These are phyloP conservation scores for Taphrorychus bicolor DNA, from an alignment of 2,888 invertebrate species.

Conservation along the genomic window DNA sequence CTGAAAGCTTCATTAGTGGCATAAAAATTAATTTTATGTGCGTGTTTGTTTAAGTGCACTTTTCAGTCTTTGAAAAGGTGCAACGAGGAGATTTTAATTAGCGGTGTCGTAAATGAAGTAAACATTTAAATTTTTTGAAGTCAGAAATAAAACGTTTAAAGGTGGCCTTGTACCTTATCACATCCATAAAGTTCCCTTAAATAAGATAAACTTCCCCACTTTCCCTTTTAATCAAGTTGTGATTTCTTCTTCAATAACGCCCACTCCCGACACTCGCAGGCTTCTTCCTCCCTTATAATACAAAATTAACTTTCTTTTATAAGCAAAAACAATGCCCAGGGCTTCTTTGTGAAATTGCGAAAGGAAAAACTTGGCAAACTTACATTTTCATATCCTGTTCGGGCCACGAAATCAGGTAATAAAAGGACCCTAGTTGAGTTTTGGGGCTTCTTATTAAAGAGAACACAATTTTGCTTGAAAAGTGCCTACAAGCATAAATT, in stretches of 20 bases:
- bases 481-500: too few relatives aligned
- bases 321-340: background rate
- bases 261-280: background rate
- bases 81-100: too few relatives aligned
- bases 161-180: too few relatives aligned
- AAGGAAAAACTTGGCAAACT: background rate
- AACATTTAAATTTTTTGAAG: too few relatives aligned
- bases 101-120: too few relatives aligned
- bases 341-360: background rate
- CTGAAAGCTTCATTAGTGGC: too few relatives aligned
- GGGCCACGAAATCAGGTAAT: background rate
- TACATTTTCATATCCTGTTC: background rate
- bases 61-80: too few relatives aligned
- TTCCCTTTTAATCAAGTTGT: background rate
- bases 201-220: too few relatives aligned
- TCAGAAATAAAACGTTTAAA: too few relatives aligned
- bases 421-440: background rate
- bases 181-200: too few relatives aligned
- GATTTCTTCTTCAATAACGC: background rate
- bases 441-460: background rate
- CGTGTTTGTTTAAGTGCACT: too few relatives aligned
- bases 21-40: too few relatives aligned
- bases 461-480: background rate
- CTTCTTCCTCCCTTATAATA: background rate
- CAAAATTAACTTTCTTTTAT: background rate